A percentile compares a stretch with the other conserved stretches of the same genome.
Conservation (phyloP, 2,888 invertebrate species). For the Steinernema hermaphroditum region DNA sequence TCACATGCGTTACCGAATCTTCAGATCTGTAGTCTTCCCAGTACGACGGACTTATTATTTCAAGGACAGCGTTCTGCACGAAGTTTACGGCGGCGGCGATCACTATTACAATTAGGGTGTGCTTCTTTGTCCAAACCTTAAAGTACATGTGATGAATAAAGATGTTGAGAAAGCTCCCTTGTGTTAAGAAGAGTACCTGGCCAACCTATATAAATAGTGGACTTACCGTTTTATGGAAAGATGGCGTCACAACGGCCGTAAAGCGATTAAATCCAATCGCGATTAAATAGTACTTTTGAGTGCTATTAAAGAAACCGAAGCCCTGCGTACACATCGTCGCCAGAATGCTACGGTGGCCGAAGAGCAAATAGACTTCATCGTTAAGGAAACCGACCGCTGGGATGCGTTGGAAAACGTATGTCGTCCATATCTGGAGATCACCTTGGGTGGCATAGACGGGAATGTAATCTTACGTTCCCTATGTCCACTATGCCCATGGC, state of each 20-base stretch:
- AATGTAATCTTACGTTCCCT: neutral
- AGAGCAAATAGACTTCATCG: neutral
- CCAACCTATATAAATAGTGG: neutral
- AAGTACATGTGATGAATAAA: neutral
- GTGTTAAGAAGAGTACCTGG: no score
- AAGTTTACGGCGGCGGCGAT: neutral
- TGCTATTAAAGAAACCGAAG: constrained; percentile 2
- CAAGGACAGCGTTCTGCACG: neutral
- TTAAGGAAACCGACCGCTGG: constrained; percentile 6
- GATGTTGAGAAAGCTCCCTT: neutral
- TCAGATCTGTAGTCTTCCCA: neutral
- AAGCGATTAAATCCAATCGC: constrained; percentile 11
- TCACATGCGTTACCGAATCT: neutral
- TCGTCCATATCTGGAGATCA: neutral
- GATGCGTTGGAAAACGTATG: constrained; percentile 19
- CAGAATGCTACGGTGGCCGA: neutral
- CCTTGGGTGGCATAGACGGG: neutral
- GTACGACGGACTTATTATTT: neutral
- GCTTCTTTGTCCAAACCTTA: neutral
- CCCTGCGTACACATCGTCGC: neutral
- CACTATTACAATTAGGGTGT: neutral
- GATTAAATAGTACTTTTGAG: neutral
- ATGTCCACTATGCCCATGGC: constrained; percentile 12
- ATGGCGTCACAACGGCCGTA: constrained; percentile 1
- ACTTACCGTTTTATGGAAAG: neutral